Conservation (phyloP, 2,888 invertebrate genomes). For the Bedellia somnulentella region DNA sequence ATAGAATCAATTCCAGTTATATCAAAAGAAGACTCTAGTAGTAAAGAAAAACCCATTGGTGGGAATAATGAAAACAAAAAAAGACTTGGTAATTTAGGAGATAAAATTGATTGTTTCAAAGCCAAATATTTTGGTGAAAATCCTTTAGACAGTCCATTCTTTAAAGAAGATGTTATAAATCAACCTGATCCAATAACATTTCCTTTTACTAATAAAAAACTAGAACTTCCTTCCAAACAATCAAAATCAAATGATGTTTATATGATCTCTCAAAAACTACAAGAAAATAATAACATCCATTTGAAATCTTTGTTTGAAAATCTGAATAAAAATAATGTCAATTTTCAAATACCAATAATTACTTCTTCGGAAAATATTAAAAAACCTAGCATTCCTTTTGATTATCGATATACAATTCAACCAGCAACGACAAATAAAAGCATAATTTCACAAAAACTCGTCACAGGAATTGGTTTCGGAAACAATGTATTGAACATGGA, state of each 20-base stretch:
- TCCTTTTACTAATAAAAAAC: conserved; percentile 18
- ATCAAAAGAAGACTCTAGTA: conserved; percentile 20
- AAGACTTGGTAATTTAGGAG: conserved; percentile 66
- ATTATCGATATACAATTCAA: neutral
- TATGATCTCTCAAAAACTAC: conserved; percentile 9
- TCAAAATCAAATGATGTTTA: conserved; percentile 9
- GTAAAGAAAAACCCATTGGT: neutral
- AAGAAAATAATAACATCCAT: conserved; percentile 12
- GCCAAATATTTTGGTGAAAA: conserved; percentile 73
- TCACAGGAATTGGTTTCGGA: too few relatives aligned
- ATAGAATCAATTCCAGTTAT: conserved; percentile 60
- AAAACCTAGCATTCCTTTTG: neutral
- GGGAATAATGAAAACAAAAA: conserved; percentile 17
- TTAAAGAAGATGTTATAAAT: conserved; percentile 57
- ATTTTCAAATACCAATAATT: too few relatives aligned
- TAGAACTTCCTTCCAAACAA: conserved; percentile 10
- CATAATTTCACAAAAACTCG: too few relatives aligned
- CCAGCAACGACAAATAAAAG: neutral
- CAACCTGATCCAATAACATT: conserved; percentile 40
- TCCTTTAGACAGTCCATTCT: conserved; percentile 76
- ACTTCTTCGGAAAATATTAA: too few relatives aligned
- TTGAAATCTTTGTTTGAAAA: conserved; percentile 19
- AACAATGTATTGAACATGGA: too few relatives aligned
- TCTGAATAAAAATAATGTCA: conserved; percentile 16
- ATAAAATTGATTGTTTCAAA: conserved; percentile 75